Conservation (phyloP, 2,888 invertebrate genomes). For the Caenorhabditis japonica region DNA sequence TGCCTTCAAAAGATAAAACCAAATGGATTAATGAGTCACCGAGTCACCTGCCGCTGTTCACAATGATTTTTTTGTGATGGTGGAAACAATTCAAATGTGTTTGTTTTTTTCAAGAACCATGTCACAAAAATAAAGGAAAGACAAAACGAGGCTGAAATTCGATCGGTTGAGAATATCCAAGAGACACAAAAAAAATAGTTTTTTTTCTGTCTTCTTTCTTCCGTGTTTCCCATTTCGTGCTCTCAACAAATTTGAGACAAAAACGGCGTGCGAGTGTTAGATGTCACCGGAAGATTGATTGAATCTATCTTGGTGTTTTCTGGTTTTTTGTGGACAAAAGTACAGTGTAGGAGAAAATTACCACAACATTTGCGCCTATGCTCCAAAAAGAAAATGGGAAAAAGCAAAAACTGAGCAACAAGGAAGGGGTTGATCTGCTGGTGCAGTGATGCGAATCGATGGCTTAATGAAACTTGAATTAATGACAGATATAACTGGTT, state of each 20-base stretch:
- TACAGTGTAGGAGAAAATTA: neutral
- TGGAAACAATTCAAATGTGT: conserved; percentile 46
- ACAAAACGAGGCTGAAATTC: conserved; percentile 34
- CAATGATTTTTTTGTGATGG: too few species aligned
- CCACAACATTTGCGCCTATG: conserved; percentile 9
- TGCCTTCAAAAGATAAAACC: too few species aligned
- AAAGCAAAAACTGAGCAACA: neutral
- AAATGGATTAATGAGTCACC: too few species aligned
- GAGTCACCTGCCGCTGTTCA: too few species aligned
- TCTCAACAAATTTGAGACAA: conserved; percentile 32
- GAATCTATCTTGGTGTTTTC: conserved; percentile 7
- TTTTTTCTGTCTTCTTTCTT: conserved; percentile 10
- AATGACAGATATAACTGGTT: conserved; percentile 48
- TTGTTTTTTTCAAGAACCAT: conserved; percentile 33
- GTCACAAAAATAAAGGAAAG: conserved; percentile 7
- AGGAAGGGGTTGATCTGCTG: conserved; percentile 14
- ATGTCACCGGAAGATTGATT: conserved; percentile 45
- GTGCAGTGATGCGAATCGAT: conserved; percentile 52
- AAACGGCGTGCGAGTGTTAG: conserved; percentile 24
- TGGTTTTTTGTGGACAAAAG: too few species aligned
- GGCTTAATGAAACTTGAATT: conserved; percentile 52
- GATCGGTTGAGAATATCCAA: conserved; percentile 48
- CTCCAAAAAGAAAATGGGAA: conserved; percentile 8
- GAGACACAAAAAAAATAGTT: conserved; percentile 38
- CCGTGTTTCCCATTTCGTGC: conserved; percentile 1